phyloP scores from a whole-genome alignment of 2,113 vertebrate genomes.

The Tragelaphus imberbis region DNA sequence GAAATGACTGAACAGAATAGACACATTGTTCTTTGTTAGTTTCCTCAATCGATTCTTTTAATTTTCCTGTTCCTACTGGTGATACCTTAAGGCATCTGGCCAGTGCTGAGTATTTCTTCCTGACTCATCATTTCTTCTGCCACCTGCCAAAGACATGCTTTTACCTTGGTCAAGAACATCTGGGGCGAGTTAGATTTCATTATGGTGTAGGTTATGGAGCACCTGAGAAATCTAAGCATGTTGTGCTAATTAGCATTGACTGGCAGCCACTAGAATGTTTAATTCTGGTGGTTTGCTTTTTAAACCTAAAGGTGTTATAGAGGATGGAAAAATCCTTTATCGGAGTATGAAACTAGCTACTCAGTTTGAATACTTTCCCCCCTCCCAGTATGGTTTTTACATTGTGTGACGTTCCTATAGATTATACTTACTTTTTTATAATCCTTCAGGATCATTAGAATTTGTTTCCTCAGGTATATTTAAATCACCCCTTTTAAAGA shows the following conservation, averaged over 20 bases:
- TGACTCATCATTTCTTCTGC: conserved; percentile 45
- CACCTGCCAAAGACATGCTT: conserved; percentile 39
- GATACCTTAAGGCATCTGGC: conserved; percentile 27
- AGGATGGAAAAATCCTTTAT: background rate
- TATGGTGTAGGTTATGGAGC: background rate
- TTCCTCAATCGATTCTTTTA: conserved; percentile 37
- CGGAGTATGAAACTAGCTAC: background rate
- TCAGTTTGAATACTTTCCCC: background rate
- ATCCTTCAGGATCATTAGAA: background rate
- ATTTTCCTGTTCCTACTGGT: conserved; percentile 47
- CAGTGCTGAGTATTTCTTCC: conserved; percentile 40
- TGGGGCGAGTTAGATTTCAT: conserved; percentile 20
- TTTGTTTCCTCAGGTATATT: background rate
- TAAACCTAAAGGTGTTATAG: background rate
- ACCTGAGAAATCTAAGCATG: background rate
- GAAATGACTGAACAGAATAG: conserved; percentile 36
- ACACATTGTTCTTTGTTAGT: conserved; percentile 50
- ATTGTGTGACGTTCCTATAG: background rate
- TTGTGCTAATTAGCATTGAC: background rate
- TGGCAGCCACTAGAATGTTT: background rate
- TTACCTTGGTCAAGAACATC: conserved; percentile 11
- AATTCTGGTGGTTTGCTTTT: background rate
- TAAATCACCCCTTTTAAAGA: background rate
- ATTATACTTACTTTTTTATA: background rate
- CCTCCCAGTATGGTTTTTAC: background rate